A percentile compares a stretch with the other conserved stretches of the same genome.
phyloP scores from a whole-genome alignment of 2,113 vertebrate genomes.

The Dipodomys merriami region DNA sequence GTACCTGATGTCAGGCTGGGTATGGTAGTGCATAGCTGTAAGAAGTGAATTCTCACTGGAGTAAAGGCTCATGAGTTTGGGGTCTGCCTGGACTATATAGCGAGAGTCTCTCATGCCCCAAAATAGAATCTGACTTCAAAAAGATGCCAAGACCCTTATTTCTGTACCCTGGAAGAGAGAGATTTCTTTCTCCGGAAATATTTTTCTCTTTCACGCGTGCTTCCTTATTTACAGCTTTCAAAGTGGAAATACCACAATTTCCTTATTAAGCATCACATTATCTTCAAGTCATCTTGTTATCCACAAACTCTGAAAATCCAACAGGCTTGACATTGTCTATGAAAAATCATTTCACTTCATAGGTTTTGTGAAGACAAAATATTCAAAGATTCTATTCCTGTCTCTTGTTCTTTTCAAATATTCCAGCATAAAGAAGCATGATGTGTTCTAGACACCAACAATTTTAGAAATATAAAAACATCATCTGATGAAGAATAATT shows the following conservation, averaged over 20 bases:
- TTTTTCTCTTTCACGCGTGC: background rate
- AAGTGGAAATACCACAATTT: conserved; percentile 1
- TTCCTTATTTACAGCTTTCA: background rate
- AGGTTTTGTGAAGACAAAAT: conserved; percentile 39
- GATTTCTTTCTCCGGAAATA: background rate
- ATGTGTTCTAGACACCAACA: conserved; percentile 19
- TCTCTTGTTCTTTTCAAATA: conserved; percentile 52
- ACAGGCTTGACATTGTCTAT: background rate
- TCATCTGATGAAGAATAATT: conserved; percentile 50
- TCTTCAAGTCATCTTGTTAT: background rate
- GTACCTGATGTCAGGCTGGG: too few relatives aligned
- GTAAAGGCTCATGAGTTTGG: too few relatives aligned
- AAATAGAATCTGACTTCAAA: background rate
- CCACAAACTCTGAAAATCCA: conserved; percentile 24
- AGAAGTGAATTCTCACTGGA: too few relatives aligned
- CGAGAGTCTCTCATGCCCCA: too few relatives aligned
- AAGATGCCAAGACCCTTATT: background rate
- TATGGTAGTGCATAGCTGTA: too few relatives aligned
- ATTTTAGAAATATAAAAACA: conserved; percentile 30
- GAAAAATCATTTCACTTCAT: conserved; percentile 27
- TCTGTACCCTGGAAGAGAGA: background rate
- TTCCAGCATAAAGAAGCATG: background rate
- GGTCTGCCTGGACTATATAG: too few relatives aligned
- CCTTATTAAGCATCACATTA: conserved; percentile 13
- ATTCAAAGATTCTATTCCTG: conserved; percentile 8